A percentile compares a stretch with the other conserved stretches of the same genome.
These are phyloP conservation scores for Muscicapa adusta DNA, from an alignment of 2,113 vertebrate genomes.

Conservation along the genomic window DNA sequence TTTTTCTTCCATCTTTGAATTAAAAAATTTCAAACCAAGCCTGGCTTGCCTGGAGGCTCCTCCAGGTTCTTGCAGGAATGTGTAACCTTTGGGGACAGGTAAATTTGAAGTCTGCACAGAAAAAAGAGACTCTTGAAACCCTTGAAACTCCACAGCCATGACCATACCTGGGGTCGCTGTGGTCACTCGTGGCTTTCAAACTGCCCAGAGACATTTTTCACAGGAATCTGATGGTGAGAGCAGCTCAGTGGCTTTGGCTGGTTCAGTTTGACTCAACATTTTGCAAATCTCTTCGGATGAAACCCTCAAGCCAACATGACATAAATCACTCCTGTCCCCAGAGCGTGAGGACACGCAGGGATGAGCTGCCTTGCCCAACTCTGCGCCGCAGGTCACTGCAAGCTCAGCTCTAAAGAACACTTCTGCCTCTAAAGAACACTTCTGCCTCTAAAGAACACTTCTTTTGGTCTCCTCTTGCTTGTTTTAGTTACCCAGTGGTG, in stretches of 20 bases:
- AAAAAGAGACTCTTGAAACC: background rate
- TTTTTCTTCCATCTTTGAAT: background rate
- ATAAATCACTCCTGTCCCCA: background rate
- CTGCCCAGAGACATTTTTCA: background rate
- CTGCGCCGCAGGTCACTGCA: background rate
- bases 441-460: background rate
- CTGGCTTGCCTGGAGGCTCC: background rate
- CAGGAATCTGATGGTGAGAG: background rate
- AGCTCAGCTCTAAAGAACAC: background rate
- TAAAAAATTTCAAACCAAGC: background rate
- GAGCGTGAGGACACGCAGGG: background rate
- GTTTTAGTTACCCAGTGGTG: background rate
- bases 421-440: background rate
- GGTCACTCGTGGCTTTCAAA: background rate
- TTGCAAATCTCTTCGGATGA: background rate
- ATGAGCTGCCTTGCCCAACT: slow-evolving; percentile 3
- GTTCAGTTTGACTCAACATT: background rate
- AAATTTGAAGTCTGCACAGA: background rate
- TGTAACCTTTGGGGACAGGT: background rate
- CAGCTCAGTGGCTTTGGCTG: background rate
- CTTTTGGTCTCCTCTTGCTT: background rate
- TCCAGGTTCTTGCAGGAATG: background rate
- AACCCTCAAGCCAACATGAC: background rate
- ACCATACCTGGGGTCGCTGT: background rate
- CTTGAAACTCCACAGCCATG: background rate